Base-by-base conservation (phyloP, 2,888 invertebrate genomes). In the Orthonychiurus folsomi region DNA sequence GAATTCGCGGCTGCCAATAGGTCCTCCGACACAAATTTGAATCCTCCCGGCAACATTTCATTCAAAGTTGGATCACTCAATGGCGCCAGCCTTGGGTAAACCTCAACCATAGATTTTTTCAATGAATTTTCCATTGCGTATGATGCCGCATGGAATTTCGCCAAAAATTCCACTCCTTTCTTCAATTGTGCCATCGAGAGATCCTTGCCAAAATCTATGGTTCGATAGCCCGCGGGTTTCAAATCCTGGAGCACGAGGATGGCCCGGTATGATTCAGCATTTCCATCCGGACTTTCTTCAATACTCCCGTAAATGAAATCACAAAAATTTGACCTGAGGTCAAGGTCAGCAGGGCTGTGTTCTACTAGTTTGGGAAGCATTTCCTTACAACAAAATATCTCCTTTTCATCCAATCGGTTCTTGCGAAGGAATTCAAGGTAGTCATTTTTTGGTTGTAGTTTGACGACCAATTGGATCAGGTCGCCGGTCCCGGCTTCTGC, bases 241-340 rank as follows among this genome's bases (percentile, higher is more conserved):
- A 72, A 58, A 52, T 72, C 71, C 28, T 65, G 59, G 37, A 69
- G 54, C 2, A 71, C 52, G 3, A 71, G 54, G 50, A 71, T 65
- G 21, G 69, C 69, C 2, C 37, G 56, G 25, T 67, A 63, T 23
- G 56, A 48, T 9, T 63, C 60, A 0, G 25, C 53, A 50, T 28
- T 25, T 1, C 23, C 25, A n/a, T 64, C 63, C 15, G 21, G 20
- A 12, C 59, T 27, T 9, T 25, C 18, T 15, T 1, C 28, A 23
- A 63, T 47, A 23, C 62, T 47, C 1, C 67, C 69, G 57, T 58
- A 61, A 28, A 61, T 57, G 50, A 54, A 59, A 9, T 60, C 50
- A 54, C 68, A 68, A 20, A 70, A 50, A 55, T 65, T 64, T 5
- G 15, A 54, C 9, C 24, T 37, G 12, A 71, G 21, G 1, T 60